Percentiles rank a stretch among this genome's conserved stretches.
Evolutionary conservation across 2,797 vertebrate genomes (phyloP).

Genomic region (Otus scops): DNA sequence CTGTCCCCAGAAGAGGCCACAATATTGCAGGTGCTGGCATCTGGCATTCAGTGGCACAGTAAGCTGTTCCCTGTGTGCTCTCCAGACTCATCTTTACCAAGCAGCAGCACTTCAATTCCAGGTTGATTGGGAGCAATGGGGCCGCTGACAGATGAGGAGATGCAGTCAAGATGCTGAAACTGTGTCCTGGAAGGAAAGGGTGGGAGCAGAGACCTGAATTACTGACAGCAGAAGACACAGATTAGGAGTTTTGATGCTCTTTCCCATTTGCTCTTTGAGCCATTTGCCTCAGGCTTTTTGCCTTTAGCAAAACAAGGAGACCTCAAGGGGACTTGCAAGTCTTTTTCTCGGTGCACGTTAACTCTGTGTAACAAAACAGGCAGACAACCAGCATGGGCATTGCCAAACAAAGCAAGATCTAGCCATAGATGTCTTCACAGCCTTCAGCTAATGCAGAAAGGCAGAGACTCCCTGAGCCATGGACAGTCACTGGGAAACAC

Average conservation of each 20-base stretch:
- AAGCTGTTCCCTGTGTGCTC: neutral
- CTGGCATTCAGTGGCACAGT: fast-evolving
- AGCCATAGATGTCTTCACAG: neutral
- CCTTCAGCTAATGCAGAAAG: neutral
- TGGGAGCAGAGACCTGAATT: neutral
- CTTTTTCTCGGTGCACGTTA: neutral
- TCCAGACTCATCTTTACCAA: neutral
- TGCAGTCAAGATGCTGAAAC: neutral
- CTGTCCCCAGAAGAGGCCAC: neutral
- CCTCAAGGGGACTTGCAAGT: neutral
- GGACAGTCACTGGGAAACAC: neutral
- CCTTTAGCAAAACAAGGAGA: neutral
- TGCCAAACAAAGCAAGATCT: neutral
- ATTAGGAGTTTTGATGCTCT: neutral
- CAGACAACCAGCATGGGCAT: neutral
- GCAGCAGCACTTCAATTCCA: neutral
- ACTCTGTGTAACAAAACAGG: neutral
- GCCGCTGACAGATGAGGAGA: neutral
- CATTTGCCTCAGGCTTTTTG: neutral
- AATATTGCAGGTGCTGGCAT: neutral
- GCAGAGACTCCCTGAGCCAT: neutral
- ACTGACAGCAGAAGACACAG: neutral
- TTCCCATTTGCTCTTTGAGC: neutral
- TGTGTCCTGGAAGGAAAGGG: neutral
- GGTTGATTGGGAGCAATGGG: neutral